Evolutionary conservation across 2,113 vertebrate species (phyloP), one percentile per base, ranked within the genome.

Genomic region (Pycnonotus jocosus): DNA sequence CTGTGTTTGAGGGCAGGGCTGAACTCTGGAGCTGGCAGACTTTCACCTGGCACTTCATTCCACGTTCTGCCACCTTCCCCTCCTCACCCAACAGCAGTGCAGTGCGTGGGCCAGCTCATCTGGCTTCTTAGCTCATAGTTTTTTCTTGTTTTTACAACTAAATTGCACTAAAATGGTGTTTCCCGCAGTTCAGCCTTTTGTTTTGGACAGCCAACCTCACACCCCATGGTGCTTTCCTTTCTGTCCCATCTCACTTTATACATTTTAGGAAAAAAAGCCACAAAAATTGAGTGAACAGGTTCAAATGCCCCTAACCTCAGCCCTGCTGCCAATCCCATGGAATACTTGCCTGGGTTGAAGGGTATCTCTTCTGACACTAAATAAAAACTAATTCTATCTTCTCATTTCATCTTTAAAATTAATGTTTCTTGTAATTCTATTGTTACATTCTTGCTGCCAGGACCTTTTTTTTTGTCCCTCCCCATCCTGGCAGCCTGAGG

Each of bases 181-280:
- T 66, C 28, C 44, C 11, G 1, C 14, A 4, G 24, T 10, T 76
- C 24, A 68, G 16, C 27, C 6, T 81, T 62, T 85, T 7, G 2
- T 45, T 45, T 80, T 35, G 48, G 38, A 22, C 5, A 50, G 53
- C 35, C 68, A 12, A 4, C 50, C 24, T 76, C 7, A 7, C 12
- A 27, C 1, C 0, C 28, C 16, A 2, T 1, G 9, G 21, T 13
- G 2, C 51, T 79, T 73, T 54, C 20, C 30, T 9, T n/a, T 54
- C 4, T 61, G 8, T 45, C 10, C 33, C 6, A n/a, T 15, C 24
- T 54, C 18, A 15, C 18, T 51, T 50, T 25, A 15, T 2, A 25
- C 9, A 1, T 23, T 69, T 61, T 16, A 11, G 53, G 27, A 42
- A 24, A 58, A 58, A 53, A 35, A 22, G 11, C 37, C 24, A 20